Evolutionary conservation across 2,113 vertebrate species (phyloP).

Genomic region (Peucedramus taeniatus): DNA sequence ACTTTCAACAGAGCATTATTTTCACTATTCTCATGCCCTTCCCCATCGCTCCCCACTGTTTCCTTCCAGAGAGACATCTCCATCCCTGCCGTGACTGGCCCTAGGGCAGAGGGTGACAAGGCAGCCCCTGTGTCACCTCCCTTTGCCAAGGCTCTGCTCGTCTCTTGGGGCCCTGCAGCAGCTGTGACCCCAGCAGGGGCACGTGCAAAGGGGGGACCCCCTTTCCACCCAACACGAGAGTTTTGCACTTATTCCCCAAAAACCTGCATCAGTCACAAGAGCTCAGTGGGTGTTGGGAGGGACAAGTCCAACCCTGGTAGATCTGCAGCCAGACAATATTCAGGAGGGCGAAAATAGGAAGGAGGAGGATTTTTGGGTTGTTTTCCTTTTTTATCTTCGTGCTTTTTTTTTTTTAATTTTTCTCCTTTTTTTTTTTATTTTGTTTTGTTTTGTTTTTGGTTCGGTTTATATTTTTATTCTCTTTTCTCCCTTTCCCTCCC

Average conservation of each 20-base stretch:
- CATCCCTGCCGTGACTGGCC: rapidly evolving
- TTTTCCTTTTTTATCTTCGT: background rate
- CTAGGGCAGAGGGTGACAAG: rapidly evolving
- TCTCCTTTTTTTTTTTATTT: too few relatives aligned
- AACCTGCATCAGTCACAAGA: rapidly evolving
- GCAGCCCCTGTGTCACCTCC: background rate
- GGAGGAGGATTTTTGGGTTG: rapidly evolving
- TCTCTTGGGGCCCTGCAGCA: background rate
- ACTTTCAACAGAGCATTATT: background rate
- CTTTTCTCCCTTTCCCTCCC: too few relatives aligned
- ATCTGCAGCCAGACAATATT: background rate
- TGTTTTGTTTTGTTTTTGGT: background rate
- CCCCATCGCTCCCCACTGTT: background rate
- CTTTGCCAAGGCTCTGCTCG: rapidly evolving
- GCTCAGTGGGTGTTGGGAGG: background rate
- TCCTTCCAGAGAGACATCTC: background rate
- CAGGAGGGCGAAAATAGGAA: background rate
- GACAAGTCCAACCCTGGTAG: too few relatives aligned
- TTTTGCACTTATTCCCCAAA: background rate
- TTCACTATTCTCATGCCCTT: background rate
- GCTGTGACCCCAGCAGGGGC: background rate
- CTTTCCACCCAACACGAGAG: background rate
- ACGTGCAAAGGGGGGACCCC: rapidly evolving
- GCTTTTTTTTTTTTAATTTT: rapidly evolving
- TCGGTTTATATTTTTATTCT: background rate